phyloP scores from a whole-genome alignment of 2,888 invertebrate species.

The Caenorhabditis virilis region DNA sequence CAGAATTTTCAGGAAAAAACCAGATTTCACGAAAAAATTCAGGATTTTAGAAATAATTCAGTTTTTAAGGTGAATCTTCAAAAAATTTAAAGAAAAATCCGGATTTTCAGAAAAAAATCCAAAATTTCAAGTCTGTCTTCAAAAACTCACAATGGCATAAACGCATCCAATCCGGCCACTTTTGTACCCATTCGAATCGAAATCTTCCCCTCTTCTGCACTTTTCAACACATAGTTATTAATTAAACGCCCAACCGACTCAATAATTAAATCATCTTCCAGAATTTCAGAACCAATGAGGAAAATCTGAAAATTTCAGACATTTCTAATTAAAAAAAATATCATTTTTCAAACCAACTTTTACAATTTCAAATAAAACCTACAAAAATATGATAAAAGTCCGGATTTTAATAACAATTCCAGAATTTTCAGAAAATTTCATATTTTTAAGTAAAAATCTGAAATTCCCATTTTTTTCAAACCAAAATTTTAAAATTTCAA shows the following conservation, averaged over 20 bases:
- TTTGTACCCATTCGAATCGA: constrained; percentile 41
- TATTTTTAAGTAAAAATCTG: no score
- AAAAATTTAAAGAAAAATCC: constrained; percentile 5
- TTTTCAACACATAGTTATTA: constrained; percentile 37
- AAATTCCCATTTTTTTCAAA: no score
- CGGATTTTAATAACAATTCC: no score
- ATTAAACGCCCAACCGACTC: constrained; percentile 38
- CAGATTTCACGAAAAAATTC: background rate
- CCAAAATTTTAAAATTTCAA: no score
- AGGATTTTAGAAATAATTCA: no score
- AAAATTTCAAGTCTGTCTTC: background rate
- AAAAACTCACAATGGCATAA: constrained; percentile 57
- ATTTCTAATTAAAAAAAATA: no score
- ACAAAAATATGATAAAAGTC: no score
- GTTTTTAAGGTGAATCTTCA: no score
- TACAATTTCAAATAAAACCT: no score
- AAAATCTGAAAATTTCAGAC: constrained; percentile 10
- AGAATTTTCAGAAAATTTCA: no score
- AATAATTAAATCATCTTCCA: constrained; percentile 45
- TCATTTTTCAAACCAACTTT: no score
- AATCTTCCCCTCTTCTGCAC: constrained; percentile 42
- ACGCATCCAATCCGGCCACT: constrained; percentile 60
- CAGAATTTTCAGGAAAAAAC: background rate
- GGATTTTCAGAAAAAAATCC: constrained; percentile 4
- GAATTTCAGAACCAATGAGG: constrained; percentile 42